A percentile compares a stretch with the other conserved stretches of the same genome.
These are phyloP conservation scores for Anhinga anhinga DNA, from an alignment of 2,113 vertebrate genomes.

Conservation along the genomic window DNA sequence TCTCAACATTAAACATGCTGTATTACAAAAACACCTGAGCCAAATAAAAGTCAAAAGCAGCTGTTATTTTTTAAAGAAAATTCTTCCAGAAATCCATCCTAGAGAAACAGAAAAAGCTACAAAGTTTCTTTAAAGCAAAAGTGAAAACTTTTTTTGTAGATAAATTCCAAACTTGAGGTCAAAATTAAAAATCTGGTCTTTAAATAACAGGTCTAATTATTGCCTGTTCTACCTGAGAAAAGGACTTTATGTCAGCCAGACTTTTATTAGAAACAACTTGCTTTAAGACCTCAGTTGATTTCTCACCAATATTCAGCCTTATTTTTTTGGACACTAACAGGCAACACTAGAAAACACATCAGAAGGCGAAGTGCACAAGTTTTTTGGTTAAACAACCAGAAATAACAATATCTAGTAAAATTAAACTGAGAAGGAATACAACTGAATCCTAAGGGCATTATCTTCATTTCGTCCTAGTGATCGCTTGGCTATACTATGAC, in stretches of 20 bases:
- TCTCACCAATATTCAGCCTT: not conserved
- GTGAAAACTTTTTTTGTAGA: not conserved
- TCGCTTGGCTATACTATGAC: accelerated
- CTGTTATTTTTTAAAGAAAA: not conserved
- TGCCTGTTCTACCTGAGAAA: not conserved
- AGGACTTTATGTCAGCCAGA: not conserved
- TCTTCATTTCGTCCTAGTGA: not conserved
- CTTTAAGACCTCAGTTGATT: not conserved
- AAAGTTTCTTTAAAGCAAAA: not conserved
- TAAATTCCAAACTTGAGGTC: not conserved
- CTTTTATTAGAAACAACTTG: not conserved
- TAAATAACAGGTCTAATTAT: not conserved
- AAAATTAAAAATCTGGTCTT: not conserved
- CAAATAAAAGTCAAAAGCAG: not conserved
- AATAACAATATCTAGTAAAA: not conserved
- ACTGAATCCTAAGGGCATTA: not conserved
- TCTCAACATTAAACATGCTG: not conserved
- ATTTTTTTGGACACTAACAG: not conserved
- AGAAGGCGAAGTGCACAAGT: not conserved
- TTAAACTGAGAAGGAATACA: not conserved
- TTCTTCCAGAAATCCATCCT: not conserved
- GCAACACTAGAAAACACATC: not conserved
- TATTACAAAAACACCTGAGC: not conserved
- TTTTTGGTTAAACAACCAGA: too few species aligned
- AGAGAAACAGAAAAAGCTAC: not conserved